Evolutionary conservation across 2,113 vertebrate genomes (phyloP), one percentile per base, ranked within the genome.

Genomic region (Falco punctatus): DNA sequence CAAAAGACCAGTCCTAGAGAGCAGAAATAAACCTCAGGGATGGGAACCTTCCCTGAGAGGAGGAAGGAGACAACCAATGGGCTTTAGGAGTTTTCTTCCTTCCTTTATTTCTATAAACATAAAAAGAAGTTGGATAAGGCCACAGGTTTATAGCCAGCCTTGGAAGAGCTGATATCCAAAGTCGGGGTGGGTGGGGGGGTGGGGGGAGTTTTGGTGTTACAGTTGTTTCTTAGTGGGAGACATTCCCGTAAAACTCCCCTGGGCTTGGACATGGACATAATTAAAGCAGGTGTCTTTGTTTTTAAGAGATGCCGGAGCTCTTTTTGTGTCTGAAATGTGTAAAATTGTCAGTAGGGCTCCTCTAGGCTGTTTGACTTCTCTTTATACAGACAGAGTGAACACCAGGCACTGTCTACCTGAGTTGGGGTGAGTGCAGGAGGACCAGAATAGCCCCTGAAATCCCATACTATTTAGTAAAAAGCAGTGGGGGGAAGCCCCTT

Each of bases 191-290:
- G 10, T 10, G 38, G 38, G 38, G 38, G 38, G 10, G 38, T 15
- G 38, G 28, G 64, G 32, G 27, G n/a, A 71, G 24, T 66, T 96
- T 81, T 61, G 64, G 32, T 81, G 40, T 78, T 88, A 30, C 80
- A 92, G 59, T 92, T 85, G 38, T 88, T 87, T 93, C 92, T 94
- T 52, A 46, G 70, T 71, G 74, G 78, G 70, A 91, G 57, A 91
- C 38, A 65, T 74, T 64, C 73, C 65, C 12, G 0, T 83, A 89
- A 94, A 87, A 30, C 65, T 93, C 8, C 38, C 32, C 10, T 0
- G 2, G 74, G 66, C 52, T 93, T 87, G 73, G 88, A 62, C 61
- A 38, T 4, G 22, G 72, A 71, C 81, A 75, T 67, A 4, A 13
- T 72, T 81, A 79, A 78, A 85, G 61, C 81, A 96, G 44, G 74